Conservation (phyloP, 2,113 vertebrate genomes). For the Monopterus albus region DNA sequence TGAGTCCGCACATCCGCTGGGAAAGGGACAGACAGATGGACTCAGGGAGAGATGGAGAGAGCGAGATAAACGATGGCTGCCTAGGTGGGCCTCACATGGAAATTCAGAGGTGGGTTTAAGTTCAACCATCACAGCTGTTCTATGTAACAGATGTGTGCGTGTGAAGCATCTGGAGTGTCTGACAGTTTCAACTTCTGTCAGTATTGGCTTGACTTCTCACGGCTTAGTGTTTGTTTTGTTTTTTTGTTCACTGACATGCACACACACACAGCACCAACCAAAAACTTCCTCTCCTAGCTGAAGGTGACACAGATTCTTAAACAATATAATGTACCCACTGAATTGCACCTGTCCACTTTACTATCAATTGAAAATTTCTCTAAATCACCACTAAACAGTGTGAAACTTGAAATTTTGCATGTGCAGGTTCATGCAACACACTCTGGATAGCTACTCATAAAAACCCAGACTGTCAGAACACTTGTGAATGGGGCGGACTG, state of each 20-base stretch:
- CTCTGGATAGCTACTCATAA: background rate
- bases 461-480: too few species aligned
- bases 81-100: conserved; percentile 45
- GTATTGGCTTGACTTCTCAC: conserved; percentile 41
- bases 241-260: background rate
- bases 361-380: background rate
- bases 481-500: too few species aligned
- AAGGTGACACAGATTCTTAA: too few species aligned
- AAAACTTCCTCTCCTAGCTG: too few species aligned
- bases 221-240: conserved; percentile 44
- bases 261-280: too few species aligned
- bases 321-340: too few species aligned
- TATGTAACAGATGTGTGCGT: conserved; percentile 19
- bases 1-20: conserved; percentile 13
- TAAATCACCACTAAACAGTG: background rate
- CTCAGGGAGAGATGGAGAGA: conserved; percentile 3
- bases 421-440: background rate
- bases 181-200: conserved; percentile 56
- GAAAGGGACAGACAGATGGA: conserved; percentile 62
- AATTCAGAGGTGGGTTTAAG: conserved; percentile 39
- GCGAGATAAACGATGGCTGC: conserved; percentile 28
- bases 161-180: conserved; percentile 44
- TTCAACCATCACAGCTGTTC: conserved; percentile 43
- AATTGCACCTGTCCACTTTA: too few species aligned
- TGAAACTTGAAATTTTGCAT: background rate